A percentile compares a stretch with the other conserved stretches of the same genome.
phyloP scores from a whole-genome alignment of 2,113 vertebrate genomes.

The Hypanus sabinus region DNA sequence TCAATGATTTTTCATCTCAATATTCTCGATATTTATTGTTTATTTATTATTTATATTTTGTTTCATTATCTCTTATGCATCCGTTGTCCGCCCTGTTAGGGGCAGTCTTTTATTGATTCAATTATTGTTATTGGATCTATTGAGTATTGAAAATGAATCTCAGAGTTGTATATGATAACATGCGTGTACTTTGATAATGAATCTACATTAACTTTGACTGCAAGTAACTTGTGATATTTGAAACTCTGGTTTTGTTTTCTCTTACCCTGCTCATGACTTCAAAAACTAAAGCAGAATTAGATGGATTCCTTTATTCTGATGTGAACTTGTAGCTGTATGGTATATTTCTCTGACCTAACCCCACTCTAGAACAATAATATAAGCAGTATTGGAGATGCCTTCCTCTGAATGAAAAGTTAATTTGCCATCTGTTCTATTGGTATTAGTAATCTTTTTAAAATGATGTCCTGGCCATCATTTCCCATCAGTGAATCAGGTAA shows the following conservation, averaged over 20 bases:
- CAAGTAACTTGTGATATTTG: background rate
- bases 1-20: too few species aligned
- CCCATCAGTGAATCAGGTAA: background rate
- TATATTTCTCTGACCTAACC: background rate
- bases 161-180: too few species aligned
- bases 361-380: background rate
- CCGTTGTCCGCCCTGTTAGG: too few species aligned
- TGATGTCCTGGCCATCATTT: background rate
- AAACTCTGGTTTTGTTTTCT: background rate
- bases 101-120: too few species aligned
- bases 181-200: too few species aligned
- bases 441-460: background rate
- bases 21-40: too few species aligned
- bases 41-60: too few species aligned
- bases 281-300: background rate
- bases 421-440: background rate
- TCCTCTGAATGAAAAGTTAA: background rate
- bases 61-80: too few species aligned
- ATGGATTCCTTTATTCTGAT: background rate
- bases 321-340: background rate
- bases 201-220: background rate
- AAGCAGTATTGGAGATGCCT: background rate
- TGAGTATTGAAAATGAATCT: too few species aligned
- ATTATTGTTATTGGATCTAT: too few species aligned
- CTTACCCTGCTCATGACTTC: background rate